A percentile compares a stretch with the other conserved stretches of the same genome.
These are phyloP conservation scores for Temnothorax ravouxi DNA, from an alignment of 2,888 invertebrate genomes.

Conservation along the genomic window DNA sequence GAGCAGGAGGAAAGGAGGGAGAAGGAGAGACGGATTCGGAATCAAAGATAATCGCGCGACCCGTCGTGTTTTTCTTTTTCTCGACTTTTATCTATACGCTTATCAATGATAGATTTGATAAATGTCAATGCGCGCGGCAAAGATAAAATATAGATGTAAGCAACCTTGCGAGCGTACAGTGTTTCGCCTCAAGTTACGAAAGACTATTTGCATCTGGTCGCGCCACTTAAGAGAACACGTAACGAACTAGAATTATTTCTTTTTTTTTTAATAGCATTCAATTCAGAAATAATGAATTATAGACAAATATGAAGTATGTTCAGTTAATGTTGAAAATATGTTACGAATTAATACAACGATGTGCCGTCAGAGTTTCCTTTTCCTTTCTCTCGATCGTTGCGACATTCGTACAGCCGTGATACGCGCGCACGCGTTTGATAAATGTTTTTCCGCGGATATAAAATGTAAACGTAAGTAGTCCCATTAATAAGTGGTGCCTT, in stretches of 20 bases:
- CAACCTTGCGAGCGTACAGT: conserved; percentile 50
- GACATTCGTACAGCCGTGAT: conserved; percentile 15
- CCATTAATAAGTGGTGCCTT: conserved; percentile 24
- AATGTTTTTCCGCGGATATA: conserved; percentile 30
- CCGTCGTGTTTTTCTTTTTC: conserved; percentile 35
- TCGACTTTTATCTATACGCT: conserved; percentile 45
- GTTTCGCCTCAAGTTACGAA: conserved; percentile 31
- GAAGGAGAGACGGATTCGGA: conserved; percentile 35
- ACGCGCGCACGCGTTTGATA: conserved; percentile 19
- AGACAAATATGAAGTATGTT: background rate
- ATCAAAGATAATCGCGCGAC: conserved; percentile 39
- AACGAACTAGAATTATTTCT: conserved; percentile 19
- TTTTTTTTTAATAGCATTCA: background rate
- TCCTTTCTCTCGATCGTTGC: conserved; percentile 21
- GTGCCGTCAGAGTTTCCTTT: conserved; percentile 2
- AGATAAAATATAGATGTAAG: conserved; percentile 57
- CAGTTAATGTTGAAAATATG: conserved; percentile 6
- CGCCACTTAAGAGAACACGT: conserved; percentile 12
- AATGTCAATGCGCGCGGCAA: conserved; percentile 53
- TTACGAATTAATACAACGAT: conserved; percentile 21
- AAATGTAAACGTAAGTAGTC: conserved; percentile 36
- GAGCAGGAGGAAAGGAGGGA: conserved; percentile 19
- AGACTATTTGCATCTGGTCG: conserved; percentile 16
- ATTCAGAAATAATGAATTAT: conserved; percentile 14
- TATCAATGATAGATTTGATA: conserved; percentile 68